Conservation (phyloP, 2,888 invertebrate genomes). For the Theodoxus fluviatilis region DNA sequence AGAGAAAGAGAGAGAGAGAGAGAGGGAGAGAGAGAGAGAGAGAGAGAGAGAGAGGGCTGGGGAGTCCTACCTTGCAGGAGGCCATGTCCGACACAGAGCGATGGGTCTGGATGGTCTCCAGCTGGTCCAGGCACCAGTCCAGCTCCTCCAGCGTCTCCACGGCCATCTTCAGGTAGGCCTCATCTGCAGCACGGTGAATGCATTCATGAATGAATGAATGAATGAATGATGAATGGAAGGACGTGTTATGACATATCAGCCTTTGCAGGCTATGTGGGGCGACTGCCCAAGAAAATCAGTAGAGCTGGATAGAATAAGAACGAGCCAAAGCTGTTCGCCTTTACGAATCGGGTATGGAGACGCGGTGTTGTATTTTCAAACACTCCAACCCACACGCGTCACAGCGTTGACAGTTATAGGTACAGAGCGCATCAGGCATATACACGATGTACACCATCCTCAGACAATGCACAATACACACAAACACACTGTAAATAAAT, state of each 20-base stretch:
- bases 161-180: slow-evolving; percentile 90
- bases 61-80: slow-evolving; percentile 99
- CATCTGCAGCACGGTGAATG: slow-evolving; percentile 71
- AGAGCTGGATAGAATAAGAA: slow-evolving; percentile 1
- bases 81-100: slow-evolving; percentile 99
- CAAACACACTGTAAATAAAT: too few relatives aligned
- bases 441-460: too few relatives aligned
- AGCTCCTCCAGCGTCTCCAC: slow-evolving; percentile 97
- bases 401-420: too few relatives aligned
- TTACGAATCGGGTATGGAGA: too few relatives aligned
- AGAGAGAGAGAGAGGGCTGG: too few relatives aligned
- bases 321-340: too few relatives aligned
- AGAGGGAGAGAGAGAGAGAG: too few relatives aligned
- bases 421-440: too few relatives aligned
- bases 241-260: neutral
- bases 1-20: too few relatives aligned
- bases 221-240: neutral
- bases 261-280: neutral
- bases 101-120: slow-evolving; percentile 99
- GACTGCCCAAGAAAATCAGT: neutral
- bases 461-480: too few relatives aligned
- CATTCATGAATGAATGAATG: neutral
- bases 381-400: too few relatives aligned
- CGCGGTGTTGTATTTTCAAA: too few relatives aligned
- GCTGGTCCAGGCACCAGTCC: slow-evolving; percentile 99